Conservation (phyloP, 2,888 invertebrate genomes). For the Hirudinaria manillensis region DNA sequence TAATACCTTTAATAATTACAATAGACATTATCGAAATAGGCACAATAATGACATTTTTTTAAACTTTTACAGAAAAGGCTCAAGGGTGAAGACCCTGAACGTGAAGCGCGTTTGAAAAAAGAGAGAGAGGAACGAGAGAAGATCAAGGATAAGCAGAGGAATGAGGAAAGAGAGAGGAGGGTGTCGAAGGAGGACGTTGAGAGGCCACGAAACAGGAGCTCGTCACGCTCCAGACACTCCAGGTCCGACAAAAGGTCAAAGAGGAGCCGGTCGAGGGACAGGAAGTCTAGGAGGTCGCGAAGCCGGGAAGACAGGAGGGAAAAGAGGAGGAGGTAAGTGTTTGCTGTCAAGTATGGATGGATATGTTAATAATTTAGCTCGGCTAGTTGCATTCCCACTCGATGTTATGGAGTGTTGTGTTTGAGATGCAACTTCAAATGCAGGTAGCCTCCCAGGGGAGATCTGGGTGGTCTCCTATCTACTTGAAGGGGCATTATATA, state of each 20-base stretch:
- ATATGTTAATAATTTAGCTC: too few relatives aligned
- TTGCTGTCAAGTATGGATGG: too few relatives aligned
- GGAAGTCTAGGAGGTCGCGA: not conserved
- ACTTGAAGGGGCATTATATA: too few relatives aligned
- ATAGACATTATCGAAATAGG: not conserved
- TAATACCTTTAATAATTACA: not conserved
- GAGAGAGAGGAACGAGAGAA: conserved; percentile 39
- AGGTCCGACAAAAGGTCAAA: not conserved
- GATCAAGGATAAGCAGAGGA: conserved; percentile 26
- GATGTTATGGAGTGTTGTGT: too few relatives aligned
- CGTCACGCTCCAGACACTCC: not conserved
- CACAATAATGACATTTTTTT: too few relatives aligned
- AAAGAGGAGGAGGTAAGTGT: not conserved
- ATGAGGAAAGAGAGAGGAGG: not conserved
- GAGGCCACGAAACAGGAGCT: conserved; percentile 8
- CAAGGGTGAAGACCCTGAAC: conserved; percentile 32
- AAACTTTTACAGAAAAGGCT: conserved; percentile 28
- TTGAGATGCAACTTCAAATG: too few relatives aligned
- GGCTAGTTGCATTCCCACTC: too few relatives aligned
- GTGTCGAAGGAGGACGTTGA: not conserved
- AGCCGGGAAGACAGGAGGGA: conserved; percentile 1
- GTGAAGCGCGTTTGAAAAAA: conserved; percentile 31
- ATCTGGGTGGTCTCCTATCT: not conserved
- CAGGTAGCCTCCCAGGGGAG: too few relatives aligned
- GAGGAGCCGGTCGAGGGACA: not conserved